phyloP scores from a whole-genome alignment of 2,888 invertebrate genomes.

The Phrixothrix hirtus region DNA sequence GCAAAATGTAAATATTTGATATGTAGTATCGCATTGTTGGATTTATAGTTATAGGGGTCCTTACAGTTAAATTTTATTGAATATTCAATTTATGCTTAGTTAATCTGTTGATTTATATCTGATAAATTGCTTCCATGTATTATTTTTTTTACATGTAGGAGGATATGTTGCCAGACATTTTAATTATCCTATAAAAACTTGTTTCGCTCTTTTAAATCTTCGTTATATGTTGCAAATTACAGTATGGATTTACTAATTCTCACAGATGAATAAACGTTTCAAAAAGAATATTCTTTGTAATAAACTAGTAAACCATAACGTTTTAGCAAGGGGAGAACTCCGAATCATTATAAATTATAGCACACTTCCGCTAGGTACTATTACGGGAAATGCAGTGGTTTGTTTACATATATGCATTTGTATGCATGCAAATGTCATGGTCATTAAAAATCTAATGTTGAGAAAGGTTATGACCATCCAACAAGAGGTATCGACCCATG shows the following conservation, averaged over 20 bases:
- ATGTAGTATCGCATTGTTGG: too few relatives aligned
- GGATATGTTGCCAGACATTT: constrained; percentile 1
- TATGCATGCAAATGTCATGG: constrained; percentile 25
- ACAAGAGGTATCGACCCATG: too few relatives aligned
- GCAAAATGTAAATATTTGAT: too few relatives aligned
- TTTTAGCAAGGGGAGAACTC: constrained; percentile 15
- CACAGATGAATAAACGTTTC: too few relatives aligned
- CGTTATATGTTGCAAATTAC: constrained; percentile 2
- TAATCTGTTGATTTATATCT: too few relatives aligned
- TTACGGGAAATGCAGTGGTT: constrained; percentile 28
- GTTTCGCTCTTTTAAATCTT: constrained; percentile 3
- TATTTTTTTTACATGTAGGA: constrained; percentile 4
- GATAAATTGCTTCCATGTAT: too few relatives aligned
- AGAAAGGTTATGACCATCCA: constrained; percentile 47
- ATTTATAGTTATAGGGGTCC: too few relatives aligned
- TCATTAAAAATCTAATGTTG: constrained; percentile 49
- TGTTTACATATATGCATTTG: constrained; percentile 24
- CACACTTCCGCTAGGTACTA: constrained; percentile 16
- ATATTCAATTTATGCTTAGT: too few relatives aligned
- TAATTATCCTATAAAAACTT: constrained; percentile 11
- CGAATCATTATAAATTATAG: constrained; percentile 10
- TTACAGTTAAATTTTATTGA: too few relatives aligned
- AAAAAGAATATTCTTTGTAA: constrained; percentile 23
- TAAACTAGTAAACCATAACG: constrained; percentile 20
- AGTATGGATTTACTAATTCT: too few relatives aligned